Percentiles rank a stretch among this genome's conserved stretches.
Evolutionary conservation across 1,140 invertebrate species (phyloP).

Genomic region (Drosophila obscura): DNA sequence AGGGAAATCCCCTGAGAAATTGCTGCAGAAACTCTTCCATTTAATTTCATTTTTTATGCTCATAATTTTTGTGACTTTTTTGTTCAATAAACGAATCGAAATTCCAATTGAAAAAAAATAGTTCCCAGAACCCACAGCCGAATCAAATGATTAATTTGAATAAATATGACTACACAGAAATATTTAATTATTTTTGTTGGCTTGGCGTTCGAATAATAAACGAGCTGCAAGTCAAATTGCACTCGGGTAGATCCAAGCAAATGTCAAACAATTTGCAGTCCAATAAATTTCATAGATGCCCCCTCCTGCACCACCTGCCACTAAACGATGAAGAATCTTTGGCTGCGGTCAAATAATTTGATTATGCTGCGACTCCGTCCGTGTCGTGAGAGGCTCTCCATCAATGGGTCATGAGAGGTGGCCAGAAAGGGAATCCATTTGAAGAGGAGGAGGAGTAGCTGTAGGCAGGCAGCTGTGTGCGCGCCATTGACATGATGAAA

Average conservation of each 20-base stretch:
- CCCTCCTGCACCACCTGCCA: conserved; percentile 3
- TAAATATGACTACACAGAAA: conserved; percentile 21
- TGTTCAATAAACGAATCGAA: too few relatives aligned
- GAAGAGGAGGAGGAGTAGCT: too few relatives aligned
- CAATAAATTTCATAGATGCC: conserved; percentile 38
- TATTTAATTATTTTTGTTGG: conserved; percentile 48
- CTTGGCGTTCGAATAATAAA: conserved; percentile 32
- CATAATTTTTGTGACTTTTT: too few relatives aligned
- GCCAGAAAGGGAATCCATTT: not conserved
- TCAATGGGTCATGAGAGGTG: conserved; percentile 45
- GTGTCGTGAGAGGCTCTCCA: conserved; percentile 55
- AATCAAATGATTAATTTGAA: conserved; percentile 33
- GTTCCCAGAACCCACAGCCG: conserved; percentile 23
- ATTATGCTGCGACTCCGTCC: conserved; percentile 23
- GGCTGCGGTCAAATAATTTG: conserved; percentile 51
- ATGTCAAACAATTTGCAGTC: conserved; percentile 53
- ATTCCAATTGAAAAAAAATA: conserved; percentile 14
- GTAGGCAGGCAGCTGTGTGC: conserved; percentile 10
- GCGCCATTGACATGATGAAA: conserved; percentile 74
- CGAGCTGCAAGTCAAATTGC: conserved; percentile 29
- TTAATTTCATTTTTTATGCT: too few relatives aligned
- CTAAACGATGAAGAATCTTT: conserved; percentile 31
- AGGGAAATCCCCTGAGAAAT: not conserved
- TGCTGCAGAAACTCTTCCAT: too few relatives aligned
- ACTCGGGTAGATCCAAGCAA: conserved; percentile 31